phyloP scores from a whole-genome alignment of 1,140 invertebrate species.

The Lasioglossum baleicum region DNA sequence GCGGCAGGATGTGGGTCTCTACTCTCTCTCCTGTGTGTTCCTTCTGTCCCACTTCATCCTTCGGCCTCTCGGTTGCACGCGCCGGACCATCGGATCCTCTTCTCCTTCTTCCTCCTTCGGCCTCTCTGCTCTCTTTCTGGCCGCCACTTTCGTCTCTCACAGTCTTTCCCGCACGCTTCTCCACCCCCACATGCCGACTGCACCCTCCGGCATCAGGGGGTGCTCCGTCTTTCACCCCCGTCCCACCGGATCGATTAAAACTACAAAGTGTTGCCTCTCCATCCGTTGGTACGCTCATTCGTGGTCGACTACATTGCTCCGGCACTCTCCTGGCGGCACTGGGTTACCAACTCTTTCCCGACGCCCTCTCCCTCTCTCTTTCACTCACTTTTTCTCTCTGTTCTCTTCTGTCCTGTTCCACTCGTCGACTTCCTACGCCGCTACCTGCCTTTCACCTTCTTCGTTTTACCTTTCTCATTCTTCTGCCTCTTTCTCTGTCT shows the following conservation, averaged over 20 bases:
- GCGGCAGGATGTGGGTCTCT: conserved; percentile 74
- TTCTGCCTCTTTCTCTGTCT: neutral
- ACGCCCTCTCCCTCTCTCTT: conserved; percentile 35
- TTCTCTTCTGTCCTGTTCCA: conserved; percentile 25
- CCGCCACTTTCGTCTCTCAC: conserved; percentile 37
- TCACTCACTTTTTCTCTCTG: conserved; percentile 54
- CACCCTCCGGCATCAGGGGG: conserved; percentile 41
- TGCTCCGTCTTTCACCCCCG: conserved; percentile 67
- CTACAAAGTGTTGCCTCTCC: conserved; percentile 76
- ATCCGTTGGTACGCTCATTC: conserved; percentile 73
- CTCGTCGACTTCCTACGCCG: conserved; percentile 4
- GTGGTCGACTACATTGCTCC: conserved; percentile 73
- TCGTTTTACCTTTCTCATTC: conserved; percentile 32
- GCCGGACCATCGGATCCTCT: conserved; percentile 22
- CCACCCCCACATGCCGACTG: conserved; percentile 48
- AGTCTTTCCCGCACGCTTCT: conserved; percentile 24
- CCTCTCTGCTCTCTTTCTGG: conserved; percentile 47
- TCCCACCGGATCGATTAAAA: conserved; percentile 77
- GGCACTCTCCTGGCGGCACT: conserved; percentile 68
- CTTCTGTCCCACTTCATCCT: conserved; percentile 47
- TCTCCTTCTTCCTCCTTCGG: conserved; percentile 53
- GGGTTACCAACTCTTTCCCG: conserved; percentile 71
- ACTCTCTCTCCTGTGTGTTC: conserved; percentile 64
- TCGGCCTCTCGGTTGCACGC: conserved; percentile 58
- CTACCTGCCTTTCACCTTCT: conserved; percentile 23